Conservation (phyloP, 2,113 vertebrate genomes). For the Colistium nudipinnis region DNA sequence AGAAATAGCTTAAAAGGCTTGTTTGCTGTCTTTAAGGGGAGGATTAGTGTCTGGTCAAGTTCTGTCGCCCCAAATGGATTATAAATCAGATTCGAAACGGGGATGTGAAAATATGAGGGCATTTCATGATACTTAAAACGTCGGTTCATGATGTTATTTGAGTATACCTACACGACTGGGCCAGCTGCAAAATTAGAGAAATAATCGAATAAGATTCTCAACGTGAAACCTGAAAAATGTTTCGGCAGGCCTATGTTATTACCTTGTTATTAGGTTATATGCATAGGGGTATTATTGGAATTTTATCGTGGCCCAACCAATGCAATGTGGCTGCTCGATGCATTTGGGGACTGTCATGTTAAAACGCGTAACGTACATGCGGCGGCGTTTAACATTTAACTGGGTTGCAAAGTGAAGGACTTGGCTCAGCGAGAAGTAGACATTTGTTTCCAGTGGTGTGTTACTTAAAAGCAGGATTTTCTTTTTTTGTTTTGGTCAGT, state of each 20-base stretch:
- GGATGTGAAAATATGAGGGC: not conserved
- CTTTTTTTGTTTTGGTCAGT: too few relatives aligned
- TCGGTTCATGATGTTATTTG: not conserved
- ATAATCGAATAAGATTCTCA: not conserved
- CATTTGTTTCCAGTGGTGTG: too few relatives aligned
- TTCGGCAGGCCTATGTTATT: not conserved
- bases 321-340: too few relatives aligned
- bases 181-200: not conserved
- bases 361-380: too few relatives aligned
- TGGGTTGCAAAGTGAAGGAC: not conserved
- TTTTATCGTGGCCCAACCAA: too few relatives aligned
- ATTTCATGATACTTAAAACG: not conserved
- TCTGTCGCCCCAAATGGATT: not conserved
- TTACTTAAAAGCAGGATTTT: too few relatives aligned
- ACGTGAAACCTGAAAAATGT: not conserved
- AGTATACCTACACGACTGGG: not conserved
- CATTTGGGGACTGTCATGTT: too few relatives aligned
- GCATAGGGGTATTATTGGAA: too few relatives aligned
- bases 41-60: not conserved
- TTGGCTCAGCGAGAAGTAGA: not conserved
- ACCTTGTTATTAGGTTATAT: not conserved
- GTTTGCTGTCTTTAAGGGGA: slow-evolving; percentile 14
- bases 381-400: too few relatives aligned
- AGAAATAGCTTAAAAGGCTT: slow-evolving; percentile 25
- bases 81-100: not conserved